A percentile compares a stretch with the other conserved stretches of the same genome.
Conservation (phyloP, 2,113 vertebrate species). For the Noturus placidus region DNA sequence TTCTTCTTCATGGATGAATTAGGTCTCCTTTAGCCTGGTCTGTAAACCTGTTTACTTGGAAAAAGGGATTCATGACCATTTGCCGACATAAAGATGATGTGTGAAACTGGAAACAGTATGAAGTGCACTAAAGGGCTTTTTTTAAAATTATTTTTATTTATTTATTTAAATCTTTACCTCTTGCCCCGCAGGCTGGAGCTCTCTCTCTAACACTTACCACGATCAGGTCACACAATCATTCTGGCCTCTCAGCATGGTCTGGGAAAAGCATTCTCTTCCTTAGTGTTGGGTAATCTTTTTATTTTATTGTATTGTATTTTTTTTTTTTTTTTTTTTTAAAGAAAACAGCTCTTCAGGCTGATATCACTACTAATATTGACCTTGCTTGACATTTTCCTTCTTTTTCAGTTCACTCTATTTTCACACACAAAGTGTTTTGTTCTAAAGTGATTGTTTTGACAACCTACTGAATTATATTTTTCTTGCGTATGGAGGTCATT, state of each 20-base stretch:
- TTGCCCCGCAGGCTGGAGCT: neutral
- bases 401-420: neutral
- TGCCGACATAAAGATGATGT: neutral
- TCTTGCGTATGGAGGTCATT: neutral
- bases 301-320: too few species aligned
- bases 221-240: neutral
- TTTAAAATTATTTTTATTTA: too few species aligned
- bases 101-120: neutral
- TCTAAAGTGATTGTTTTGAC: neutral
- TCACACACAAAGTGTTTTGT: neutral
- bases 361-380: neutral
- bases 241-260: neutral
- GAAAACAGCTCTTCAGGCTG: neutral
- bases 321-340: neutral
- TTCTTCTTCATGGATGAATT: neutral
- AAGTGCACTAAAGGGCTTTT: neutral
- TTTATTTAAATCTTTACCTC: conserved; percentile 11
- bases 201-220: neutral
- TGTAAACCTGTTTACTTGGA: neutral
- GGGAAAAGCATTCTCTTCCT: neutral
- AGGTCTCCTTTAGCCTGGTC: neutral
- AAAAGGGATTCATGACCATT: neutral
- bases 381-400: neutral
- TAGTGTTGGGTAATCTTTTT: neutral
- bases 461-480: neutral